Evolutionary conservation across 2,113 vertebrate species (phyloP), one percentile per base, ranked within the genome.

Genomic region (Tupaia tana): DNA sequence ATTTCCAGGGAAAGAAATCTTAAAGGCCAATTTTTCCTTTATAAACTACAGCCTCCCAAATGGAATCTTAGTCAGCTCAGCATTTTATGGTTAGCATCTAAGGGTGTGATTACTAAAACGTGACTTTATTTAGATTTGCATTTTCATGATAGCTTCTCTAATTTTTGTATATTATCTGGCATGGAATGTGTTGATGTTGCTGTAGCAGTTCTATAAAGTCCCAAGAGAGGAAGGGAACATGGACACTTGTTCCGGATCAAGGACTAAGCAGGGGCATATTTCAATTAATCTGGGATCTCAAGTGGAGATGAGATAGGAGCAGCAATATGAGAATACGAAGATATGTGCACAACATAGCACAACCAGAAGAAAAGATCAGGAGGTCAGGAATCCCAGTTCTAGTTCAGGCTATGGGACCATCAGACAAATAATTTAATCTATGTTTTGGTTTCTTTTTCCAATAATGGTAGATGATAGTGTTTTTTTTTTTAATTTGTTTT

Each of bases 61-160:
- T 81, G 58, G 89, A 85, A 89, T 73, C n/a, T 92, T 77, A 80
- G 54, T 67, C 19, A 84, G 67, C 7, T 71, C 29, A 90, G 3
- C 12, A 75, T 64, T 34, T 86, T 82, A 79, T 64, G 43, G 10
- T 11, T 89, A 66, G 12, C 31, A 25, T 75, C 54, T 89, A 8
- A 70, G 70, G 12, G 27, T 86, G 56, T 58, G 43, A 77, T 94
- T 73, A 86, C 20, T 34, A 92, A 94, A 74, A 73, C 2, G 9
- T 67, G 7, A 24, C 4, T 89, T 95, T 34, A 31, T 91, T 94
- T 83, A 43, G 14, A 79, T 83, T 24, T 86, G 8, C 2, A 70
- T 66, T 94, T 84, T 74, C 29, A 79, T 74, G 83, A 70, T 84
- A 83, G 4, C 19, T 95, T 96, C 78, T 71, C 52, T 52, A 54